Base-by-base conservation (phyloP, 2,113 vertebrate genomes). In the Semicossyphus pulcher region DNA sequence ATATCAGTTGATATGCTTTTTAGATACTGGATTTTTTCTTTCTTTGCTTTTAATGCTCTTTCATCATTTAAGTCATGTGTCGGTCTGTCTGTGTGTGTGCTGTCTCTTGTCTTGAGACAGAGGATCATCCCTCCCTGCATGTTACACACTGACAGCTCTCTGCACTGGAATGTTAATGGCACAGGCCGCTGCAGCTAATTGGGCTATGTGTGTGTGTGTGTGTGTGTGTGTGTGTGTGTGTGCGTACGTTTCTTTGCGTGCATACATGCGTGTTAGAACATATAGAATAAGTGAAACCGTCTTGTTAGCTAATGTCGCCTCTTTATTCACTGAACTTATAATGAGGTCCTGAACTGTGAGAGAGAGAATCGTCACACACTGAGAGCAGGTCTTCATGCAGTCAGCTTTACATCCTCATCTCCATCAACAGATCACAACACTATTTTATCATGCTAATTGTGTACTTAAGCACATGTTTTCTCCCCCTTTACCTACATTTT, bases 161-260 rank as follows among this genome's bases (percentile, higher is more conserved):
- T 59, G 78, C 72, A 66, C 32, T 70, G 71, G 42, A 76, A 29
- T 82, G 57, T 72, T 84, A 87, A 89, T 85, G 54, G 88, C 21
- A 74, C 85, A 74, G 78, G 85, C 34, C 29, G 58, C 57, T 62
- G 81, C 44, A 70, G 57, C 79, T 85, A 89, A 90, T 88, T 84
- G 42, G 72, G 12, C 28, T 31, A 1, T 49, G 61, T 58, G 34
- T 69, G 31, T 34, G 1, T 49, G 61, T 58, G 34, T 69, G 31
- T 34, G 63, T 31, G 26, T 39, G 45, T 34, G 51, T 57, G 56
- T 44, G 37, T 39, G 21, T 36, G 23, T 48, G 29, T 36, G 39
- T 14, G 25, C 42, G 20, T 31, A 28, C 31, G 14, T 54, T 3
- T 31, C 18, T 29, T 36, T 42, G 18, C 15, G 18, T 11, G n/a